A percentile compares a stretch with the other conserved stretches of the same genome.
phyloP scores from a whole-genome alignment of 1,140 invertebrate species.

The Trialeurodes vaporariorum region DNA sequence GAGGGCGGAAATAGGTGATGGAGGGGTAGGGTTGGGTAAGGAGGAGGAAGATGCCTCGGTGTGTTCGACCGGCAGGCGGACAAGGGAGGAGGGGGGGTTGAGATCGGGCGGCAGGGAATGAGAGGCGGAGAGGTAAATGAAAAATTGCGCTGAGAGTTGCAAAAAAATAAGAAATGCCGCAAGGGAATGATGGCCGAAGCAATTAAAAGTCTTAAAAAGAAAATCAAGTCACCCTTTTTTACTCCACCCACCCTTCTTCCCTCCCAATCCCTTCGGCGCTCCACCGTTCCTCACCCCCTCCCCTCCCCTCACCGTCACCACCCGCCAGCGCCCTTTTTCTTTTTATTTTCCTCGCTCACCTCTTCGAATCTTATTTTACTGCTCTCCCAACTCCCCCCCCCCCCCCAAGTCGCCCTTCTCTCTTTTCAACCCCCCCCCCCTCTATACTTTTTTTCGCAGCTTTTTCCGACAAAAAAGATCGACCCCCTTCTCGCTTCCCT shows the following conservation, averaged over 20 bases:
- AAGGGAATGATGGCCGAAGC: not conserved
- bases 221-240: not conserved
- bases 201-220: conserved; percentile 1
- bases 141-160: not conserved
- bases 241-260: too few relatives aligned
- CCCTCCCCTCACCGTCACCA: too few relatives aligned
- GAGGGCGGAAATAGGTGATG: not conserved
- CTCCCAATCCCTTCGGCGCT: too few relatives aligned
- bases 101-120: not conserved
- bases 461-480: too few relatives aligned
- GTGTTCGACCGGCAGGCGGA: too few relatives aligned
- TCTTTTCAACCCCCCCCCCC: not conserved
- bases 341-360: not conserved
- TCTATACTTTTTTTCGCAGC: not conserved
- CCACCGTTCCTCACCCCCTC: too few relatives aligned
- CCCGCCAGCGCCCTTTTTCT: too few relatives aligned
- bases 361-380: conserved; percentile 1
- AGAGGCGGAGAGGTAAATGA: not conserved
- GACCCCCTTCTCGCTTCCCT: too few relatives aligned
- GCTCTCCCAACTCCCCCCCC: not conserved
- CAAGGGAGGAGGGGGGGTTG: not conserved
- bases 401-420: not conserved
- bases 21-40: too few relatives aligned
- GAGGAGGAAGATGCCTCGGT: too few relatives aligned
- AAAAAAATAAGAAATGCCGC: not conserved